Conservation (phyloP, 2,888 invertebrate species). For the Cryptus armator region DNA sequence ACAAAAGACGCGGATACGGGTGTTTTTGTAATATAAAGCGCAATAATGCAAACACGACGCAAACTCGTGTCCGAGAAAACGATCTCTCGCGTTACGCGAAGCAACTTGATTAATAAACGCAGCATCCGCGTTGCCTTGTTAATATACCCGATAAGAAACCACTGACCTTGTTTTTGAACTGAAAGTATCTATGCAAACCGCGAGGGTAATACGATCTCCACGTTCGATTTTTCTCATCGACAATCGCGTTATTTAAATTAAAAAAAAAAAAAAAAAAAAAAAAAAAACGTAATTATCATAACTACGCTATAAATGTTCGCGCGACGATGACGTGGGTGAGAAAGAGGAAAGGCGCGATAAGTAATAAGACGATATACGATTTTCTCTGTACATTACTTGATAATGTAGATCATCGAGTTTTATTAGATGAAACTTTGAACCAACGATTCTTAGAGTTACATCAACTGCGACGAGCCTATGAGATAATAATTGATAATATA, state of each 20-base stretch:
- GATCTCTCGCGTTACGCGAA: conserved; percentile 3
- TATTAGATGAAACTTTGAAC: conserved; percentile 54
- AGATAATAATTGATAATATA: conserved; percentile 57
- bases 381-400: conserved; percentile 63
- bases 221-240: conserved; percentile 4
- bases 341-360: conserved; percentile 25
- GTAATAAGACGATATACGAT: not conserved
- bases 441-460: conserved; percentile 38
- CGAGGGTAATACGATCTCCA: not conserved
- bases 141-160: conserved; percentile 59
- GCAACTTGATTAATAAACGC: conserved; percentile 31
- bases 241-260: conserved; percentile 5
- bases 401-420: conserved; percentile 61
- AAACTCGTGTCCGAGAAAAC: conserved; percentile 26
- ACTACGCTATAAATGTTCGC: conserved; percentile 13
- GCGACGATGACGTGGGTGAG: not conserved
- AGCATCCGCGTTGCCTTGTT: conserved; percentile 15
- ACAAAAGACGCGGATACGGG: conserved; percentile 45
- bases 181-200: conserved; percentile 8
- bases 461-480: conserved; percentile 46
- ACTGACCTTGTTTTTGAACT: conserved; percentile 52
- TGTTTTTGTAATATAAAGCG: not conserved
- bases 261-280: not conserved
- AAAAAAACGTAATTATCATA: not conserved
- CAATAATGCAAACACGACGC: not conserved